A percentile compares a stretch with the other conserved stretches of the same genome.
Conservation (phyloP, 2,113 vertebrate genomes). For the Hystrix cristata region DNA sequence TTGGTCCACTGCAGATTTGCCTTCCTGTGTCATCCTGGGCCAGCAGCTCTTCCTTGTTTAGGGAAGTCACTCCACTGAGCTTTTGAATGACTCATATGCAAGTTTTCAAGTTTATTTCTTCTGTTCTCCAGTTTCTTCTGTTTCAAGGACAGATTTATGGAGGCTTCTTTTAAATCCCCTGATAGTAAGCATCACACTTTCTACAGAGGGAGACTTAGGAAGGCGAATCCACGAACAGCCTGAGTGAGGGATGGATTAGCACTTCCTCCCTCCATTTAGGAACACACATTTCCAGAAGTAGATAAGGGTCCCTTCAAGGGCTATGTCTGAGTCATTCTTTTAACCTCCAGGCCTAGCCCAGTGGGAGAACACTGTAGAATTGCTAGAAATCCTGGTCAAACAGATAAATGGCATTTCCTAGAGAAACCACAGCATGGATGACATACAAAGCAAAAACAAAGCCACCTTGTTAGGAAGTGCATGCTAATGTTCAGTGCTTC, state of each 20-base stretch:
- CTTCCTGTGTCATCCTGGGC: background rate
- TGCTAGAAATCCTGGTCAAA: conserved; percentile 6
- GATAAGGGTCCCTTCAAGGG: background rate
- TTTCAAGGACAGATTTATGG: conserved; percentile 17
- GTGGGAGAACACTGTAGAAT: background rate
- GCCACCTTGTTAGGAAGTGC: background rate
- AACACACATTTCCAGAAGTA: background rate
- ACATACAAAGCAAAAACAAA: background rate
- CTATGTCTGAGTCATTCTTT: background rate
- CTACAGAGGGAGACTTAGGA: background rate
- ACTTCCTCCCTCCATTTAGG: background rate
- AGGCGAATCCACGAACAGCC: background rate
- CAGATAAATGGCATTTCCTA: background rate
- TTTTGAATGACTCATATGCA: background rate
- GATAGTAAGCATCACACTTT: background rate
- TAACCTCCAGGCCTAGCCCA: background rate
- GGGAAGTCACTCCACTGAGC: background rate
- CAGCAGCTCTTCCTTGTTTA: background rate
- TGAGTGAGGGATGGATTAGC: background rate
- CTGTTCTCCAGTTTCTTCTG: background rate
- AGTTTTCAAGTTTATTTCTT: background rate
- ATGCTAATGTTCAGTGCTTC: background rate
- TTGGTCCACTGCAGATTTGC: background rate
- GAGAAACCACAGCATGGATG: background rate
- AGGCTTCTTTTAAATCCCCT: background rate